phyloP scores from a whole-genome alignment of 2,888 invertebrate species.

The Siphonodentalium dalli region DNA sequence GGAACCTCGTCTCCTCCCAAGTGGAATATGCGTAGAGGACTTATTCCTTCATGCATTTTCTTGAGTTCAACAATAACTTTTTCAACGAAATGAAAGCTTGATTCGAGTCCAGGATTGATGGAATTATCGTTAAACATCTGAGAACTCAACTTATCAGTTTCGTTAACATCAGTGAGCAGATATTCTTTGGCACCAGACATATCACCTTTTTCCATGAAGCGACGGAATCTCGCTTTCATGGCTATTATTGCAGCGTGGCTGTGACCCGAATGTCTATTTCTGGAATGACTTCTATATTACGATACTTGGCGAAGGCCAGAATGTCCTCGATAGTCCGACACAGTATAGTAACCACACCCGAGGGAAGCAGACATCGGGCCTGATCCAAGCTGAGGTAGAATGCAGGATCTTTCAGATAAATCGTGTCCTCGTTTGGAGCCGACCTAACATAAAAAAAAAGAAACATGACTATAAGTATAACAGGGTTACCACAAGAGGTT shows the following conservation, averaged over 20 bases:
- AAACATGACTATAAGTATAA: too few relatives aligned
- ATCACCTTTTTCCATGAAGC: slow-evolving; percentile 31
- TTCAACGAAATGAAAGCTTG: slow-evolving; percentile 53
- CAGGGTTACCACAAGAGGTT: too few relatives aligned
- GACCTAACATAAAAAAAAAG: slow-evolving; percentile 16
- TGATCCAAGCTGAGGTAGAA: slow-evolving; percentile 47
- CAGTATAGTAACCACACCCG: slow-evolving; percentile 41
- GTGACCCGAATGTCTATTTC: slow-evolving; percentile 60
- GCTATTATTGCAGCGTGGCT: slow-evolving; percentile 54
- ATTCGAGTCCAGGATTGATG: slow-evolving; percentile 58
- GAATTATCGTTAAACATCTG: slow-evolving; percentile 58
- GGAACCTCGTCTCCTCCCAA: slow-evolving; percentile 61
- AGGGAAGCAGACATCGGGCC: slow-evolving; percentile 36
- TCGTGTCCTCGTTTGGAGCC: slow-evolving; percentile 44
- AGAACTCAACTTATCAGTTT: slow-evolving; percentile 38
- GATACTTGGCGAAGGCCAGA: slow-evolving; percentile 40
- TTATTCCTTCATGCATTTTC: slow-evolving; percentile 43
- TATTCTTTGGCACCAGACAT: slow-evolving; percentile 34
- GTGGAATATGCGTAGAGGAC: slow-evolving; percentile 48
- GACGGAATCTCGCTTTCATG: slow-evolving; percentile 48
- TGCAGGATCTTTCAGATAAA: slow-evolving; percentile 33
- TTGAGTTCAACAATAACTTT: slow-evolving; percentile 49
- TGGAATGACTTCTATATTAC: slow-evolving; percentile 56
- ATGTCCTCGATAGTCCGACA: slow-evolving; percentile 47
- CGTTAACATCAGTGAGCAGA: slow-evolving; percentile 36